These are phyloP conservation scores for Cyprinus carpio DNA, from an alignment of 2,113 vertebrate species.

Conservation along the genomic window DNA sequence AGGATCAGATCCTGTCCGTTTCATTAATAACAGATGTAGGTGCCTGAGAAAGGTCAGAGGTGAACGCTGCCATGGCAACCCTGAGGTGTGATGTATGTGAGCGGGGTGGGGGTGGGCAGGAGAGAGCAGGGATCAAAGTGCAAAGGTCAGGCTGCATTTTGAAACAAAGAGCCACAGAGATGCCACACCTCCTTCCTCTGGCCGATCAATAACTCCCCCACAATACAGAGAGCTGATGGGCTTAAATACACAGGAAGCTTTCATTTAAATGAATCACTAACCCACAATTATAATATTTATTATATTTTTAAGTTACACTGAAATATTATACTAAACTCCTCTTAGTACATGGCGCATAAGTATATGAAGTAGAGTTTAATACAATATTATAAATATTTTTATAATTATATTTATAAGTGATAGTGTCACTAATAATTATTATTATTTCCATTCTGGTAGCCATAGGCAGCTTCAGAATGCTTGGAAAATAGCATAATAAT, in stretches of 20 bases:
- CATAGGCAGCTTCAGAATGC: too few relatives aligned
- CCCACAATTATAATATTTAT: not conserved
- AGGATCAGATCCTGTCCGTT: slow-evolving; percentile 65
- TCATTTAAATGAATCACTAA: not conserved
- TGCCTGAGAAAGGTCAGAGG: slow-evolving; percentile 73
- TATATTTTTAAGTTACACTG: not conserved
- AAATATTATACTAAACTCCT: not conserved
- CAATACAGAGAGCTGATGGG: not conserved
- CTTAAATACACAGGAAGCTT: slow-evolving; percentile 9
- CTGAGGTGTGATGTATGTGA: slow-evolving; percentile 59
- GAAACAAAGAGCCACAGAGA: slow-evolving; percentile 70
- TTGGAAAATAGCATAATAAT: not conserved
- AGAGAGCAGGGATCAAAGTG: slow-evolving; percentile 63
- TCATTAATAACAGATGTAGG: slow-evolving; percentile 81
- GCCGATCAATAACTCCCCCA: slow-evolving; percentile 65
- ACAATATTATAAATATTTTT: too few relatives aligned
- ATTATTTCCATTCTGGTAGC: too few relatives aligned
- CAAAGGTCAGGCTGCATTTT: slow-evolving; percentile 63
- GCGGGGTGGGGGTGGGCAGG: slow-evolving; percentile 51
- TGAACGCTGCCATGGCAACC: slow-evolving; percentile 71
- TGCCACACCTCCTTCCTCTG: slow-evolving; percentile 50
- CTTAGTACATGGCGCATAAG: not conserved
- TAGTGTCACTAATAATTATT: too few relatives aligned
- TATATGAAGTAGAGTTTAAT: too few relatives aligned
- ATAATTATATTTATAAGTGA: too few relatives aligned